Percentiles rank a stretch among this genome's conserved stretches.
These are phyloP conservation scores for Scomberomorus guttatus DNA, from an alignment of 2,797 vertebrate genomes.

Conservation along the genomic window DNA sequence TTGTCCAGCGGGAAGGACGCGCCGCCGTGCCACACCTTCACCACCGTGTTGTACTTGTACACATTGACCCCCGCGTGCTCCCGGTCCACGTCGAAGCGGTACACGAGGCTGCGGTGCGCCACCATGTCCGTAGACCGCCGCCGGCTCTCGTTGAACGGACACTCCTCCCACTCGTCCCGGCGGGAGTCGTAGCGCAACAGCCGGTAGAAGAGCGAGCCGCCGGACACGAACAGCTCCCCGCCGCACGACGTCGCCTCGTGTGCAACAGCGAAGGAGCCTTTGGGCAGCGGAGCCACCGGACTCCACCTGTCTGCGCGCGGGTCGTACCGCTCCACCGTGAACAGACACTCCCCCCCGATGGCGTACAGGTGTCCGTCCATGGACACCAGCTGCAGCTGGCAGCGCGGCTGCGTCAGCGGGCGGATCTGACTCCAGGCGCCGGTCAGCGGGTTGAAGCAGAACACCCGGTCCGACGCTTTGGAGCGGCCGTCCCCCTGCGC, in stretches of 20 bases:
- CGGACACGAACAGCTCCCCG: constrained; percentile 92
- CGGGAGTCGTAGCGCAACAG: constrained; percentile 92
- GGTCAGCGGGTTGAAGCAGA: constrained; percentile 92
- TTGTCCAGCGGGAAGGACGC: constrained; percentile 80
- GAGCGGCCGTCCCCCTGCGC: constrained; percentile 73
- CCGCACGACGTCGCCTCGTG: constrained; percentile 91
- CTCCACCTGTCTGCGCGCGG: constrained; percentile 91
- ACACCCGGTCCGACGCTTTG: constrained; percentile 89
- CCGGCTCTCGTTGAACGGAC: constrained; percentile 92
- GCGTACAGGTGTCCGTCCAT: constrained; percentile 93
- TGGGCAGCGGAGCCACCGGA: constrained; percentile 90
- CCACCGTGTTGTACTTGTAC: constrained; percentile 91
- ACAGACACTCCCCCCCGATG: constrained; percentile 93
- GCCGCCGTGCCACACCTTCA: constrained; percentile 90
- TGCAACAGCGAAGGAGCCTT: constrained; percentile 92
- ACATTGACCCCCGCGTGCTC: constrained; percentile 84
- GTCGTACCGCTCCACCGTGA: constrained; percentile 94
- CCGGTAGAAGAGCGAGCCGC: constrained; percentile 94
- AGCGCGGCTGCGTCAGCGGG: constrained; percentile 89
- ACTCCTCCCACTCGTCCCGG: constrained; percentile 94
- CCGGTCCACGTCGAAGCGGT: constrained; percentile 91
- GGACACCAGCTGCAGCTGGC: constrained; percentile 91
- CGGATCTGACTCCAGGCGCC: constrained; percentile 88
- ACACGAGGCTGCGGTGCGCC: constrained; percentile 89
- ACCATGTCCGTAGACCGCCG: constrained; percentile 92